Evolutionary conservation across 1,140 invertebrate genomes (phyloP).

Genomic region (Triops longicaudatus): DNA sequence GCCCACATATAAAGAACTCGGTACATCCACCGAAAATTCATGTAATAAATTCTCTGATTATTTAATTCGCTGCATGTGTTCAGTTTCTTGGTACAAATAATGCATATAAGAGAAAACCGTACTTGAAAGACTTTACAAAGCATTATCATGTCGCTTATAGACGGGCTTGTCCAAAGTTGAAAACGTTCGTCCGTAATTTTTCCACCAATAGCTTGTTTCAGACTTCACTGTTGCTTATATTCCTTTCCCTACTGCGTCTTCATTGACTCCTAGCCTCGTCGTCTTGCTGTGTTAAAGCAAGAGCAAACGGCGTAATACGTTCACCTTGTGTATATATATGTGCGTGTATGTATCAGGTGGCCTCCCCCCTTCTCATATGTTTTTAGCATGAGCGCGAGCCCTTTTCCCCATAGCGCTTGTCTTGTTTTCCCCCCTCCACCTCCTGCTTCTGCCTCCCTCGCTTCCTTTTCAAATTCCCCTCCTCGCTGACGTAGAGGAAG

Average conservation of each 20-base stretch:
- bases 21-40: too few species aligned
- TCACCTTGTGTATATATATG: neutral
- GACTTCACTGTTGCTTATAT: too few species aligned
- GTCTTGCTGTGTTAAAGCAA: neutral
- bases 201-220: too few species aligned
- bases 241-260: neutral
- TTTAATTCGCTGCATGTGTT: too few species aligned
- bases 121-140: too few species aligned
- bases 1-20: too few species aligned
- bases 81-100: too few species aligned
- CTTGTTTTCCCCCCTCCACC: neutral
- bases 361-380: neutral
- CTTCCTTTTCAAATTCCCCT: neutral
- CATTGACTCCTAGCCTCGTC: neutral
- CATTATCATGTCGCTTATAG: too few species aligned
- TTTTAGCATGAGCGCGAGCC: neutral
- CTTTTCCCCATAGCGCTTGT: neutral
- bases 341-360: neutral
- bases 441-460: neutral
- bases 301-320: neutral
- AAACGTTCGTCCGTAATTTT: too few species aligned
- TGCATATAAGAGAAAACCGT: too few species aligned
- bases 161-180: too few species aligned
- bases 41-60: too few species aligned
- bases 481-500: neutral